Base-by-base conservation (phyloP, 2,797 vertebrate genomes). In the Chiroxiphia lanceolata region DNA sequence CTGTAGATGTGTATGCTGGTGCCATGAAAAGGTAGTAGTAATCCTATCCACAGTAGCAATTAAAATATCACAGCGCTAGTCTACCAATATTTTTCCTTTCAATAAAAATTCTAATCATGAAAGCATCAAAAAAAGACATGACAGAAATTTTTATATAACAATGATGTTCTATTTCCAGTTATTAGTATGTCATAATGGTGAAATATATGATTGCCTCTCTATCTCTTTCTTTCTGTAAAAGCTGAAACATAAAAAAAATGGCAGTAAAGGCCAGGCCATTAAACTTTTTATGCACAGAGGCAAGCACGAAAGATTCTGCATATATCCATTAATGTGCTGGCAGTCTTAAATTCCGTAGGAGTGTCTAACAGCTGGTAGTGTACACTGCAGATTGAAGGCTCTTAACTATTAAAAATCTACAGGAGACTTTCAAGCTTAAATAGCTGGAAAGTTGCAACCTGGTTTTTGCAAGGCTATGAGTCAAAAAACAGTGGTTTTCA, bases 11-110 rank as follows among this genome's bases (percentile, higher is more conserved):
- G 92, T 93, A 93, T 88, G 84, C 86, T 38, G 17, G 87, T 93
- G 91, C 80, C 61, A 29, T 90, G 94, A 97, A 96, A 97, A 89
- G 56, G 79, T 96, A 93, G 94, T 87, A 94, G 80, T 77, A 90
- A 96, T 91, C 48, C 40, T 91, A 64, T 77, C 91, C 83, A 83
- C 61, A 82, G 72, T 11, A 53, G 36, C 56, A 96, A 87, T 89
- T 96, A 95, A 92, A 93, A 47, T 85, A 86, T 64, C 78, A 78
- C 64, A 79, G 63, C 16, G 7, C 44, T 87, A 95, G 77, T 74
- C 81, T 64, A 56, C 16, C 21, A 61, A 34, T 89, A 82, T 54
- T 94, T 92, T 67, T 82, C 65, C 53, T 82, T 90, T 86, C 92
- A 94, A 83, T 88, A 91, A 93, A 92, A 93, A 90, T 22, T 59